A percentile compares a stretch with the other conserved stretches of the same genome.
These are phyloP conservation scores for Lysandra bellargus DNA, from an alignment of 2,888 invertebrate genomes.

Conservation along the genomic window DNA sequence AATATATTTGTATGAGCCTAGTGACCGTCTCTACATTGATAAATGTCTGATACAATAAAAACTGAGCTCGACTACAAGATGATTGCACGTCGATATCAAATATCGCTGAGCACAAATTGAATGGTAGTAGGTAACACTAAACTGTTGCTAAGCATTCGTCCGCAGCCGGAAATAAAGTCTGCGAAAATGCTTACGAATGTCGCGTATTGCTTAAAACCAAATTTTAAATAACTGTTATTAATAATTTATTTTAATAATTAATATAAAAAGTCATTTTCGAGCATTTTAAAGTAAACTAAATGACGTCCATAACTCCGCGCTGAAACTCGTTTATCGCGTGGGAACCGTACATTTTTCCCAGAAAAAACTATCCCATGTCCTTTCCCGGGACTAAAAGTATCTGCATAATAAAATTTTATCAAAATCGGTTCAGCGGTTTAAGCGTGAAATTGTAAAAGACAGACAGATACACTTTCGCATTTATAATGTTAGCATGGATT, in stretches of 20 bases:
- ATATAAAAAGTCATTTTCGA: neutral
- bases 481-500: too few species aligned
- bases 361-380: too few species aligned
- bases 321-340: too few species aligned
- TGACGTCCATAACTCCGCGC: too few species aligned
- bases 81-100: neutral
- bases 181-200: constrained; percentile 14
- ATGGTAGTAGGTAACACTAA: constrained; percentile 1
- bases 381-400: too few species aligned
- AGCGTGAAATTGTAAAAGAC: too few species aligned
- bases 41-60: neutral
- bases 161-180: neutral
- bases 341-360: too few species aligned
- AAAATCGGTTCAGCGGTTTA: too few species aligned
- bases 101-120: neutral
- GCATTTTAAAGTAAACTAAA: too few species aligned
- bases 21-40: neutral
- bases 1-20: neutral
- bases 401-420: too few species aligned
- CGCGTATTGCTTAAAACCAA: neutral
- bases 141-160: neutral
- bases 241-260: too few species aligned
- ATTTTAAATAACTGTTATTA: neutral
- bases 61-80: neutral
- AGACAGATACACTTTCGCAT: too few species aligned